A percentile compares a stretch with the other conserved stretches of the same genome.
Conservation (phyloP, 2,888 invertebrate genomes). For the Leuctra nigra region DNA sequence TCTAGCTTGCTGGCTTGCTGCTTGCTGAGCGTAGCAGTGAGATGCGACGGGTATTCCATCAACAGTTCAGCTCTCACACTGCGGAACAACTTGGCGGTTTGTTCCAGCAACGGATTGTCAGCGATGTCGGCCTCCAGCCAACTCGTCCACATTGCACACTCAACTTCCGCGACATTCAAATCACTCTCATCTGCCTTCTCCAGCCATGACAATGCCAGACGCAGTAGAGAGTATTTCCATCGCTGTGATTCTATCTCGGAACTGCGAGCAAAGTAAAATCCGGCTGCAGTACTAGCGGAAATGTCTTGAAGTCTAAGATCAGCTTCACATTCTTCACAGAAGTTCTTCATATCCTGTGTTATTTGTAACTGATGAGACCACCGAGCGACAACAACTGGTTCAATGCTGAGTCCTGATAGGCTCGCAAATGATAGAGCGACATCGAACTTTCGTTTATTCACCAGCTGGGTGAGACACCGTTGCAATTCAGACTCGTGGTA, state of each 20-base stretch:
- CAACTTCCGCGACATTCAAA: constrained; percentile 36
- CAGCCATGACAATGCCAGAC: constrained; percentile 24
- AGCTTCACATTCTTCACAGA: constrained; percentile 54
- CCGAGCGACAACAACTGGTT: constrained; percentile 37
- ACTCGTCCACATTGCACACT: constrained; percentile 41
- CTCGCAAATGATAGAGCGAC: constrained; percentile 53
- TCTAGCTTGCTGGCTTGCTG: constrained; percentile 25
- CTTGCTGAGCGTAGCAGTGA: background rate
- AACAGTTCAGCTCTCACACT: background rate
- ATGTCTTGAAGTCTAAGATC: constrained; percentile 55
- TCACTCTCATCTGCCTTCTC: constrained; percentile 33
- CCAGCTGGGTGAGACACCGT: constrained; percentile 49
- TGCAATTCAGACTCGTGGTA: constrained; percentile 47
- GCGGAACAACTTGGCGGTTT: background rate
- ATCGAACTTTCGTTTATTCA: constrained; percentile 46
- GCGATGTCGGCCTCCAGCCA: constrained; percentile 32
- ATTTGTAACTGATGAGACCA: constrained; percentile 33
- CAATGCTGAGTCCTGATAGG: constrained; percentile 34
- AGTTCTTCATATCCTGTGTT: constrained; percentile 39
- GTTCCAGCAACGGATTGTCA: background rate
- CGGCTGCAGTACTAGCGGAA: constrained; percentile 52
- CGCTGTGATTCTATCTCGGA: constrained; percentile 41
- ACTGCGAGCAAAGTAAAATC: constrained; percentile 54
- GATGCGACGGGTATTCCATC: no score
- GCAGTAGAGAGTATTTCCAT: constrained; percentile 34